Conservation (phyloP, 1,140 invertebrate genomes). For the Monomorium pharaonis region DNA sequence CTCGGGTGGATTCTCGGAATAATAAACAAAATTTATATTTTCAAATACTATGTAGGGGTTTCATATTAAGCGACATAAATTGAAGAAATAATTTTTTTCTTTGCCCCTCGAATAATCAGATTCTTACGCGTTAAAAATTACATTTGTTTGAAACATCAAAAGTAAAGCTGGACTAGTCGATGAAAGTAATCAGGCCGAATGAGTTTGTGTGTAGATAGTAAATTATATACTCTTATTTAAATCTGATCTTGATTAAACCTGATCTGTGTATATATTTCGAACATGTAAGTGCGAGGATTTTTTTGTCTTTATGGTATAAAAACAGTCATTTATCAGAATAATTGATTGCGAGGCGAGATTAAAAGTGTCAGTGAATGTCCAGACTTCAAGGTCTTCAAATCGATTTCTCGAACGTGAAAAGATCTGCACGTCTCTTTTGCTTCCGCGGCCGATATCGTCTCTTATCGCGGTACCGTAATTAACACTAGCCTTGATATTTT, state of each 20-base stretch:
- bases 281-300: neutral
- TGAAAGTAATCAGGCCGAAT: neutral
- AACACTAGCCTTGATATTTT: constrained; percentile 6
- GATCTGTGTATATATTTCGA: neutral
- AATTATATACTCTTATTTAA: neutral
- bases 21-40: constrained; percentile 6
- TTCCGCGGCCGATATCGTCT: neutral
- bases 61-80: neutral
- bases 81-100: neutral
- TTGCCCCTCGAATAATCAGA: neutral
- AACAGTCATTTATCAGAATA: constrained; percentile 1
- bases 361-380: constrained; percentile 18
- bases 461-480: constrained; percentile 28
- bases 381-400: constrained; percentile 16
- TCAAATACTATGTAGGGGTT: neutral
- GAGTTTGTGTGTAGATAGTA: neutral
- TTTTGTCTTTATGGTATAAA: neutral
- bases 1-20: neutral
- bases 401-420: constrained; percentile 48
- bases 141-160: neutral
- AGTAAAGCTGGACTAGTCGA: neutral
- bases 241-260: neutral
- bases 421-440: neutral
- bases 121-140: neutral
- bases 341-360: neutral